Evolutionary conservation across 2,888 invertebrate genomes (phyloP).

Genomic region (Cheilosia vernalis): DNA sequence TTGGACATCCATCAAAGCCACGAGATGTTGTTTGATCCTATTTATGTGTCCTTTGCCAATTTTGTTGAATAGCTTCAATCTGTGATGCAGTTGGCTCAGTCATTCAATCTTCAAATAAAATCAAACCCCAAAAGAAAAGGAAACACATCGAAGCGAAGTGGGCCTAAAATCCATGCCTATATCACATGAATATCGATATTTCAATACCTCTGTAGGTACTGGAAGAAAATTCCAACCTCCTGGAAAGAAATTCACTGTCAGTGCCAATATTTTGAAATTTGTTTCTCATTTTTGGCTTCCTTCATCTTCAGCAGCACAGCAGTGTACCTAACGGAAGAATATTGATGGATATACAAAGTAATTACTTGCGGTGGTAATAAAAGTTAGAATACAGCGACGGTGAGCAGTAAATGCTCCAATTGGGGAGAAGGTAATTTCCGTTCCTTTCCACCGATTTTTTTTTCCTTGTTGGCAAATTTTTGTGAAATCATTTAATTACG

Average conservation of each 20-base stretch:
- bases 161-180: background rate
- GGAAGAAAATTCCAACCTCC: constrained; percentile 8
- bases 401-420: constrained; percentile 35
- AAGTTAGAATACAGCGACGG: constrained; percentile 2
- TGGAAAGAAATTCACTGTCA: constrained; percentile 40
- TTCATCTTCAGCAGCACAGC: constrained; percentile 12
- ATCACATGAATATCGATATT: constrained; percentile 25
- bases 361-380: constrained; percentile 46
- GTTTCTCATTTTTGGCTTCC: constrained; percentile 7
- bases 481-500: background rate
- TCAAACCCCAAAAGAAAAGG: background rate
- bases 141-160: background rate
- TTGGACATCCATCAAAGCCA: constrained; percentile 18
- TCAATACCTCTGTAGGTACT: constrained; percentile 1
- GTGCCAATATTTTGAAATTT: constrained; percentile 21
- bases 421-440: constrained; percentile 10
- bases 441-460: background rate
- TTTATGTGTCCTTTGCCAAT: background rate
- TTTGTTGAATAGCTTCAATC: background rate
- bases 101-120: background rate
- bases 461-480: background rate
- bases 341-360: constrained; percentile 51
- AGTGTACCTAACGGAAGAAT: constrained; percentile 2
- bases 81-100: background rate
- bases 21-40: background rate